These are phyloP conservation scores for Leucophora obtusa DNA, from an alignment of 2,888 invertebrate species.

Conservation along the genomic window DNA sequence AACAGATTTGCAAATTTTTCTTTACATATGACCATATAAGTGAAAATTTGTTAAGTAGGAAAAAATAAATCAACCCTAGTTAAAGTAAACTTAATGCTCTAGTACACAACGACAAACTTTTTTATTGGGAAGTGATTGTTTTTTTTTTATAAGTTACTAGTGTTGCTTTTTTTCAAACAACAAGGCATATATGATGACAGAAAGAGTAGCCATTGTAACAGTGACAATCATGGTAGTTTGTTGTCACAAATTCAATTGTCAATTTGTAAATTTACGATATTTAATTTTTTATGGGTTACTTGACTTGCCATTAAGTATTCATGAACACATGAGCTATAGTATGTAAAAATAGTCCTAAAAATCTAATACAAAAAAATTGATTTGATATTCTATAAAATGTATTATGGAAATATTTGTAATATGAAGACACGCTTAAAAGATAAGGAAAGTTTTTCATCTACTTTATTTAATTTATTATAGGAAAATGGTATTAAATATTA, in stretches of 20 bases:
- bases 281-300: constrained; percentile 59
- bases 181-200: background rate
- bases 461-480: too few relatives aligned
- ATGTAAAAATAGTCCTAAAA: constrained; percentile 19
- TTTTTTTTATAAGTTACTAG: background rate
- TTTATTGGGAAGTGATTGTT: constrained; percentile 25
- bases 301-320: constrained; percentile 51
- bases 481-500: background rate
- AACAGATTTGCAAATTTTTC: background rate
- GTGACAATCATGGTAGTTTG: constrained; percentile 3
- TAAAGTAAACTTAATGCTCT: too few relatives aligned
- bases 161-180: background rate
- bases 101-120: constrained; percentile 8
- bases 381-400: constrained; percentile 61
- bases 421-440: too few relatives aligned
- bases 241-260: constrained; percentile 54
- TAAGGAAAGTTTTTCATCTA: too few relatives aligned
- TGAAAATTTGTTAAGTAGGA: constrained; percentile 2
- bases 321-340: constrained; percentile 14
- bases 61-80: background rate
- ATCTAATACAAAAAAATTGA: constrained; percentile 47
- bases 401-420: constrained; percentile 50
- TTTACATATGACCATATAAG: constrained; percentile 5
- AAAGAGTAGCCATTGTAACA: background rate
- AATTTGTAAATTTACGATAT: constrained; percentile 56